Percentiles rank a stretch among this genome's conserved stretches.
These are phyloP conservation scores for Psittacula derbiana DNA, from an alignment of 2,797 vertebrate species.

Conservation along the genomic window DNA sequence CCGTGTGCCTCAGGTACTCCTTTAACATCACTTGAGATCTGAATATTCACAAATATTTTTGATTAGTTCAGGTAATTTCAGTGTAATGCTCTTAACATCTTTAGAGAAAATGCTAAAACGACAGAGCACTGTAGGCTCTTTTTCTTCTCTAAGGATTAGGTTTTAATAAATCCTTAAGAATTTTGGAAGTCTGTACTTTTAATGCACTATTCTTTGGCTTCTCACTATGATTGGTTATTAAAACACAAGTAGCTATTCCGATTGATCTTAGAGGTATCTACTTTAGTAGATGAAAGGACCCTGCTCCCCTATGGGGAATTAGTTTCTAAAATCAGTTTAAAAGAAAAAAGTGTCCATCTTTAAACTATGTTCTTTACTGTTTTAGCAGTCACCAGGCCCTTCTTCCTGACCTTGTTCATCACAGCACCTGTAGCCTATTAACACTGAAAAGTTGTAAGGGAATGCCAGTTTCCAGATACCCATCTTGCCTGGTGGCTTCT, in stretches of 20 bases:
- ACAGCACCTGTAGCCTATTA: not conserved
- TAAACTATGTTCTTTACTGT: not conserved
- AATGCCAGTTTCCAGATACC: not conserved
- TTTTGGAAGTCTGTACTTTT: constrained; percentile 9
- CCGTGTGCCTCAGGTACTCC: not conserved
- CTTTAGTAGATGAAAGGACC: not conserved
- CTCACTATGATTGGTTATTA: not conserved
- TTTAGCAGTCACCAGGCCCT: not conserved
- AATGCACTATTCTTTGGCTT: not conserved
- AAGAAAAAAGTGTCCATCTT: not conserved
- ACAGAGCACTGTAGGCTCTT: not conserved
- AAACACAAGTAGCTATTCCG: constrained; percentile 1
- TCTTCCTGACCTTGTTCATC: not conserved
- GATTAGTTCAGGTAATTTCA: constrained; percentile 19
- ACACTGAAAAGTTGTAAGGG: not conserved
- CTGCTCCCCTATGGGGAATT: not conserved
- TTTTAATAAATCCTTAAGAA: not conserved
- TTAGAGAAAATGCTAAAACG: not conserved
- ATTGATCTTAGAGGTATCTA: not conserved
- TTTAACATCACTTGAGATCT: constrained; percentile 55
- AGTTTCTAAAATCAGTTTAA: not conserved
- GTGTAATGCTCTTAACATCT: not conserved
- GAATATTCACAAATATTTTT: constrained; percentile 64
- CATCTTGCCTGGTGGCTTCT: not conserved
- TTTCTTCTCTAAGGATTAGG: not conserved